A percentile compares a stretch with the other conserved stretches of the same genome.
Conservation (phyloP, 2,888 invertebrate species). For the Bombylius major region DNA sequence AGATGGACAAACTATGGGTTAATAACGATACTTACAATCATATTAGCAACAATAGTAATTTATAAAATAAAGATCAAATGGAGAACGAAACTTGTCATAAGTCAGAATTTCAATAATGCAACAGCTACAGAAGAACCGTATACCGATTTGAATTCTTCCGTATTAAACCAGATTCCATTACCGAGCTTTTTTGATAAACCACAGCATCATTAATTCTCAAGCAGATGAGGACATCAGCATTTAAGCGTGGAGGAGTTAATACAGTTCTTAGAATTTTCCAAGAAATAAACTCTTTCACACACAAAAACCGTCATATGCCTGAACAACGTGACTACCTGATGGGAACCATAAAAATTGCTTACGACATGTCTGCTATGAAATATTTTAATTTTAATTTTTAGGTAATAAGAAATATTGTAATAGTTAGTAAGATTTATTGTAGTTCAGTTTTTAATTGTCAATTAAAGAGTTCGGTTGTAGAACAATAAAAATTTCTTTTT, state of each 20-base stretch:
- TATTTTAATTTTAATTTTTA: too few species aligned
- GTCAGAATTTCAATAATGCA: background rate
- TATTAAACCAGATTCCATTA: background rate
- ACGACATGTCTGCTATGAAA: background rate
- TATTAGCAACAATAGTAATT: background rate
- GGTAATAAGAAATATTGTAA: too few species aligned
- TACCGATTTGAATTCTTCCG: background rate
- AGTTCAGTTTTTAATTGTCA: too few species aligned
- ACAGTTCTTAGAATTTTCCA: background rate
- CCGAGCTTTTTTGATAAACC: background rate
- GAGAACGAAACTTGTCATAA: background rate
- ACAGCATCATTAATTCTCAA: background rate
- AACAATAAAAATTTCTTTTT: too few species aligned
- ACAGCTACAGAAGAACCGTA: background rate
- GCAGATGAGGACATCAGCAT: background rate
- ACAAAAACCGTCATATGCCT: background rate
- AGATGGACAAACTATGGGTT: background rate
- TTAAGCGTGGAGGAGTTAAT: background rate
- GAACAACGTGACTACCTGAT: background rate
- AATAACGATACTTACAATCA: background rate
- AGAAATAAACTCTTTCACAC: background rate
- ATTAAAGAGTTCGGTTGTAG: too few species aligned
- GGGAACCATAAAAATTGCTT: background rate
- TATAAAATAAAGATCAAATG: background rate
- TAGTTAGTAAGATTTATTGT: too few species aligned